Conservation (phyloP, 2,888 invertebrate species). For the Eucera pruinosa region DNA sequence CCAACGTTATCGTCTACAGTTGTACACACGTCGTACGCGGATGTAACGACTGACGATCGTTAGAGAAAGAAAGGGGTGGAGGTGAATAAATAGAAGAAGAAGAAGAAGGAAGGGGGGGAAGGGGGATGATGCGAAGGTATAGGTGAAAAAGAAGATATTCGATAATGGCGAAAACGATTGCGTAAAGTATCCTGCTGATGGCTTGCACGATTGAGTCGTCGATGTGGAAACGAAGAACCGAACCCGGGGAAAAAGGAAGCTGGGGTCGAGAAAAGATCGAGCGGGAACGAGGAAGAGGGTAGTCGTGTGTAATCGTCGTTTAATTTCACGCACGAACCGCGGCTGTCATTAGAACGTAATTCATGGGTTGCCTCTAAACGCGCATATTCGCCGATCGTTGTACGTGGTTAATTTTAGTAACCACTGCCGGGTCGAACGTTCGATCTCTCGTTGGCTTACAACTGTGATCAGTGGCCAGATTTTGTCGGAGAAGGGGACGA, state of each 20-base stretch:
- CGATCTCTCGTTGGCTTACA: not conserved
- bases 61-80: slow-evolving; percentile 48
- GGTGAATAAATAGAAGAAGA: slow-evolving; percentile 34
- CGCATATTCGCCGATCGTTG: slow-evolving; percentile 4
- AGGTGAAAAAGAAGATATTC: slow-evolving; percentile 62
- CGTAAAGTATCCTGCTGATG: slow-evolving; percentile 64
- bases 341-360: slow-evolving; percentile 63
- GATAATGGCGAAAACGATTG: slow-evolving; percentile 69
- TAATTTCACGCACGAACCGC: slow-evolving; percentile 64
- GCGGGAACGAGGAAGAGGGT: slow-evolving; percentile 43
- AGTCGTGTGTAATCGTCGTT: slow-evolving; percentile 55
- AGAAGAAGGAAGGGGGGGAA: slow-evolving; percentile 41
- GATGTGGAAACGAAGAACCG: slow-evolving; percentile 54
- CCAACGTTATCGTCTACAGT: not conserved
- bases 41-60: slow-evolving; percentile 54
- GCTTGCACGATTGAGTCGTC: slow-evolving; percentile 65
- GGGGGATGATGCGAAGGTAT: slow-evolving; percentile 13
- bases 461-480: not conserved
- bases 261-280: slow-evolving; percentile 1
- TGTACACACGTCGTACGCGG: not conserved
- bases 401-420: slow-evolving; percentile 35
- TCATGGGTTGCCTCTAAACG: slow-evolving; percentile 38
- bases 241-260: slow-evolving; percentile 36
- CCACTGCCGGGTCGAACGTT: slow-evolving; percentile 6
- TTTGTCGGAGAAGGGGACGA: too few relatives aligned